Conservation (phyloP, 2,113 vertebrate genomes). For the Colinus virginianus region DNA sequence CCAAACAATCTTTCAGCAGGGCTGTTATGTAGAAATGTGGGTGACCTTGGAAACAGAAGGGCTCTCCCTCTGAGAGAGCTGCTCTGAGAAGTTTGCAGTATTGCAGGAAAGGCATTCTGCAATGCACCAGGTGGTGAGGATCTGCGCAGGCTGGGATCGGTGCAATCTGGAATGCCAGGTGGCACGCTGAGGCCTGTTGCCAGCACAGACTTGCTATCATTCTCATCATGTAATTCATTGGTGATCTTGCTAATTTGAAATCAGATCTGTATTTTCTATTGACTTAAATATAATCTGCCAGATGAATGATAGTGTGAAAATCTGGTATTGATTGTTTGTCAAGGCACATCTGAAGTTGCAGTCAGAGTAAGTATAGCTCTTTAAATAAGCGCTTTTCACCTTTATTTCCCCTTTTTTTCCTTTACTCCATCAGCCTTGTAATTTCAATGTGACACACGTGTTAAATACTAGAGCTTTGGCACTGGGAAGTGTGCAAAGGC, state of each 20-base stretch:
- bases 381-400: not conserved
- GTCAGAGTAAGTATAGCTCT: not conserved
- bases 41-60: slow-evolving; percentile 58
- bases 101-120: slow-evolving; percentile 44
- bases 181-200: slow-evolving; percentile 44
- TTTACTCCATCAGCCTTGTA: not conserved
- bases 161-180: slow-evolving; percentile 72
- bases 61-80: not conserved
- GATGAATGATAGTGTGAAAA: slow-evolving; percentile 55
- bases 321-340: slow-evolving; percentile 47
- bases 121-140: slow-evolving; percentile 55
- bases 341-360: not conserved
- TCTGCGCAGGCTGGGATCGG: slow-evolving; percentile 46
- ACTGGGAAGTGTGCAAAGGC: not conserved
- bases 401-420: not conserved
- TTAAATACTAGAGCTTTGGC: not conserved
- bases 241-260: slow-evolving; percentile 64
- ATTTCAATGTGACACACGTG: not conserved
- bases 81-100: slow-evolving; percentile 39
- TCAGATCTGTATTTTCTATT: slow-evolving; percentile 38
- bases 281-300: slow-evolving; percentile 52
- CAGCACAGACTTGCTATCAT: slow-evolving; percentile 37
- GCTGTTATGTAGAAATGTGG: not conserved
- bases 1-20: not conserved
- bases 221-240: slow-evolving; percentile 4